Evolutionary conservation across 2,888 invertebrate genomes (phyloP).

Genomic region (Volucella inflata): DNA sequence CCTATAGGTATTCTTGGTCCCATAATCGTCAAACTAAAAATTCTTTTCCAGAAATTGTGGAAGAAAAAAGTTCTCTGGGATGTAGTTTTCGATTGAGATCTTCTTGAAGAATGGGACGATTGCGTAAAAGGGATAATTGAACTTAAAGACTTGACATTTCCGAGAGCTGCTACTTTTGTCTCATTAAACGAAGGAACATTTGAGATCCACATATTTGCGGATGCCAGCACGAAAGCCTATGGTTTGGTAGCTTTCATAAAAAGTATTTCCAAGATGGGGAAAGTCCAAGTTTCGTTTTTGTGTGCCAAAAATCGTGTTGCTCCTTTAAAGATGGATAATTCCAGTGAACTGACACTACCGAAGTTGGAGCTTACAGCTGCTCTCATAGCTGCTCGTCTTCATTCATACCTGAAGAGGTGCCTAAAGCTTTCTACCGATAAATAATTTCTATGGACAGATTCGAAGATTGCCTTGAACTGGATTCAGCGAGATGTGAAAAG

Average conservation of each 20-base stretch:
- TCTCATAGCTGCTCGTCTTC: constrained; percentile 11
- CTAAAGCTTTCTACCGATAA: background rate
- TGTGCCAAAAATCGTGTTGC: constrained; percentile 22
- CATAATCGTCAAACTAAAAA: background rate
- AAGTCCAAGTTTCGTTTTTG: too few species aligned
- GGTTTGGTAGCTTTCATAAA: background rate
- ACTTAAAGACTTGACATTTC: too few species aligned
- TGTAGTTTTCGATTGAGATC: too few species aligned
- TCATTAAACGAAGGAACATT: too few species aligned
- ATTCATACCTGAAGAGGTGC: background rate
- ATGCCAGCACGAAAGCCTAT: constrained; percentile 17
- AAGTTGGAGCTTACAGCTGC: constrained; percentile 38
- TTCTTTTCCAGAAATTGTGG: background rate
- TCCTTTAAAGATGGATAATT: background rate
- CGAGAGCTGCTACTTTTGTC: too few species aligned
- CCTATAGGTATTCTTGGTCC: background rate
- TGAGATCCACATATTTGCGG: constrained; percentile 20
- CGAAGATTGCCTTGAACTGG: constrained; percentile 12
- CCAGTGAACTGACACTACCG: constrained; percentile 18
- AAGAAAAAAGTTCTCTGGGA: background rate
- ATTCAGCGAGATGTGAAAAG: constrained; percentile 9
- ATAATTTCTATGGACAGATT: constrained; percentile 19
- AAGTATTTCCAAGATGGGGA: too few species aligned
- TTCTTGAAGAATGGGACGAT: too few species aligned
- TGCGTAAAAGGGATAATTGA: too few species aligned